Percentiles rank a stretch among this genome's conserved stretches.
Evolutionary conservation across 2,797 vertebrate species (phyloP).

Genomic region (Anomalospiza imberbis): DNA sequence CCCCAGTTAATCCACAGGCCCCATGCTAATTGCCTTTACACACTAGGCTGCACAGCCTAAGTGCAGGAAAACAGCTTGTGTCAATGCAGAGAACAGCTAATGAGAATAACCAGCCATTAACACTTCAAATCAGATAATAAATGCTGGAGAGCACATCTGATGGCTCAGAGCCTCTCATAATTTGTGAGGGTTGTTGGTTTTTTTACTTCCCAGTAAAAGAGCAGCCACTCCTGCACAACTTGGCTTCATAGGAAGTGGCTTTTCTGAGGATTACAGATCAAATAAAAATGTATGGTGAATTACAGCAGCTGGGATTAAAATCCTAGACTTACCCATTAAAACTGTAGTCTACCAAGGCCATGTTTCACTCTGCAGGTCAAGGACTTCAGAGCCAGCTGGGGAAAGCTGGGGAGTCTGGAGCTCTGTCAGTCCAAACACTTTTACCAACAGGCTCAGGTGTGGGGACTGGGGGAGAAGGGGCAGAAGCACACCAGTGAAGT

Average conservation of each 20-base stretch:
- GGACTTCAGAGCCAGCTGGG: not conserved
- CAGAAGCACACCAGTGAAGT: not conserved
- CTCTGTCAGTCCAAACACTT: not conserved
- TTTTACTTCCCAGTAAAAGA: not conserved
- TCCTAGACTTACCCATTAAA: not conserved
- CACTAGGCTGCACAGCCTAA: not conserved
- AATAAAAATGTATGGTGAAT: not conserved
- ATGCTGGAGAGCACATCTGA: not conserved
- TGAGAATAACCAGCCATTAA: slow-evolving; percentile 26
- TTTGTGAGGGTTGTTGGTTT: not conserved
- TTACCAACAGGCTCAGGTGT: not conserved
- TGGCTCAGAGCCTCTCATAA: not conserved
- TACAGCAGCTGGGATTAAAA: not conserved
- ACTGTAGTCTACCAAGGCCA: not conserved
- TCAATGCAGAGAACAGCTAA: not conserved
- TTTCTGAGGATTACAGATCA: not conserved
- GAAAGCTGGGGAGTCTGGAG: not conserved
- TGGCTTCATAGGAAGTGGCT: not conserved
- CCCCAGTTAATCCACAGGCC: not conserved
- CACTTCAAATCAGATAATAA: slow-evolving; percentile 2
- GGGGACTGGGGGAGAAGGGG: not conserved
- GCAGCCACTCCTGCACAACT: not conserved
- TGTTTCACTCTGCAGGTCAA: not conserved
- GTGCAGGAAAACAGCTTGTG: not conserved
- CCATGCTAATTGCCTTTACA: not conserved